Evolutionary conservation across 2,888 invertebrate species (phyloP).

Genomic region (Acronicta leporina): DNA sequence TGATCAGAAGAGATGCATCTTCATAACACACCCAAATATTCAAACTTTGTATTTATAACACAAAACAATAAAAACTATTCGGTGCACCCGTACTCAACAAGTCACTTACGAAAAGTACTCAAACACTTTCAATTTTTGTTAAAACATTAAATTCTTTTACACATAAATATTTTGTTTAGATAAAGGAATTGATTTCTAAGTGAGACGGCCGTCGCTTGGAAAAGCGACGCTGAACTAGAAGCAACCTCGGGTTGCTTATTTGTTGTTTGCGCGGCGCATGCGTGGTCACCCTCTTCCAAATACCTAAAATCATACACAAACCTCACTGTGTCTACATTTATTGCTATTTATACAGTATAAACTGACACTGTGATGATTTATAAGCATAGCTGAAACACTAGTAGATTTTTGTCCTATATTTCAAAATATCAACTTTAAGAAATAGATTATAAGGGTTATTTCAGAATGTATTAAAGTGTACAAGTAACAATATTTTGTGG

Average conservation of each 20-base stretch:
- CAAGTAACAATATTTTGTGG: constrained; percentile 10
- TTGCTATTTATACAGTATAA: constrained; percentile 32
- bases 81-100: constrained; percentile 33
- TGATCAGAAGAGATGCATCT: constrained; percentile 37
- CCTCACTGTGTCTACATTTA: constrained; percentile 38
- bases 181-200: constrained; percentile 25
- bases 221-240: constrained; percentile 50
- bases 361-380: constrained; percentile 42
- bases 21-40: constrained; percentile 44
- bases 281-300: constrained; percentile 35
- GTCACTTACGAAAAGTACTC: constrained; percentile 27
- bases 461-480: not conserved
- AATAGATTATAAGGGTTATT: not conserved
- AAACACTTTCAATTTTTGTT: constrained; percentile 23
- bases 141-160: constrained; percentile 22
- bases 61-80: constrained; percentile 31
- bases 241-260: constrained; percentile 28
- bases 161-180: constrained; percentile 51
- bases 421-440: constrained; percentile 26
- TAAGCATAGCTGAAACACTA: constrained; percentile 40
- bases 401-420: not conserved
- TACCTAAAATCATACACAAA: constrained; percentile 30
- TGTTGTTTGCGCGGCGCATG: constrained; percentile 47
- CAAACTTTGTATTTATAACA: constrained; percentile 40
- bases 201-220: constrained; percentile 30